A percentile compares a stretch with the other conserved stretches of the same genome.
Conservation (phyloP, 2,797 vertebrate species). For the Orientallactaga sibirica region DNA sequence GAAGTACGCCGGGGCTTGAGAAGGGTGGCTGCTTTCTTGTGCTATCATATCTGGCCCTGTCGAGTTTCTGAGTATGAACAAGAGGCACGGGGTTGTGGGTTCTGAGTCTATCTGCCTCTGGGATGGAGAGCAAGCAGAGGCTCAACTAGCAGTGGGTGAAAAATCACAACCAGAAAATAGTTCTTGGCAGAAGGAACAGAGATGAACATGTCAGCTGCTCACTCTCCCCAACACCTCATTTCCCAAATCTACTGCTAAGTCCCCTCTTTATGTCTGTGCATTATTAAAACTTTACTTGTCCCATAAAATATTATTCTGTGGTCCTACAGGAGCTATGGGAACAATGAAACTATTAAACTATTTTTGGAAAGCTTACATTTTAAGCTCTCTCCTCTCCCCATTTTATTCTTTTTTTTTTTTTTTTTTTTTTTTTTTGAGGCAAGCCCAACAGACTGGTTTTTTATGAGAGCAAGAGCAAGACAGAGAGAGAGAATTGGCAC, state of each 20-base stretch:
- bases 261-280: slow-evolving; percentile 1
- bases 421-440: too few species aligned
- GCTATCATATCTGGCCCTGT: background rate
- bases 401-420: too few species aligned
- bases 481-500: too few species aligned
- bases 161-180: background rate
- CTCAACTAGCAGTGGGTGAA: background rate
- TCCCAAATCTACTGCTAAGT: background rate
- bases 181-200: background rate
- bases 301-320: slow-evolving; percentile 49
- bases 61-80: background rate
- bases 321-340: slow-evolving; percentile 44
- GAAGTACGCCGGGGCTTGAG: background rate
- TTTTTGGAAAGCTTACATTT: slow-evolving; percentile 56
- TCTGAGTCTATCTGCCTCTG: background rate
- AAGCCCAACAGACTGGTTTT: too few species aligned
- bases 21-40: background rate
- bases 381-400: background rate
- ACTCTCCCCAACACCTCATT: background rate
- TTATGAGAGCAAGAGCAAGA: too few species aligned
- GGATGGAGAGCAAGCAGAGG: background rate
- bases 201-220: background rate
- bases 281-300: slow-evolving; percentile 60
- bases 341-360: slow-evolving; percentile 57
- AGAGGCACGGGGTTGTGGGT: background rate